Evolutionary conservation across 2,888 invertebrate species (phyloP).

Genomic region (Meta bourneti): DNA sequence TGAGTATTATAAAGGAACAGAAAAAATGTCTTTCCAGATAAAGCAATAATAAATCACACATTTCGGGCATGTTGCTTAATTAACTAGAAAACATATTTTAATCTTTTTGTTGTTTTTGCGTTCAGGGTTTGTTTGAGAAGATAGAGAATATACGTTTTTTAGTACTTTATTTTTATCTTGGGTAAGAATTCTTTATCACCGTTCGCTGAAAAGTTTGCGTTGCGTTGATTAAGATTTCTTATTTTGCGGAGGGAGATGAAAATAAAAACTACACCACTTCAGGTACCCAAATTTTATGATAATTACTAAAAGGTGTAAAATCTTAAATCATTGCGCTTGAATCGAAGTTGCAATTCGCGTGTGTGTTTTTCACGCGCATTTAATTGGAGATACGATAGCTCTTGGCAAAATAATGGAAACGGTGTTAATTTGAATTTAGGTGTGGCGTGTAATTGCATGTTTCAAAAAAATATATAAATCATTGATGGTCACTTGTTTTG

Average conservation of each 20-base stretch:
- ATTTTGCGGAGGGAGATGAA: background rate
- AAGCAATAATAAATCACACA: conserved; percentile 61
- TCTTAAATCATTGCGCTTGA: conserved; percentile 18
- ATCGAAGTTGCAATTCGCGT: background rate
- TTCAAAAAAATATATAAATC: too few relatives aligned
- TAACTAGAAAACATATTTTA: conserved; percentile 48
- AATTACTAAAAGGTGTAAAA: conserved; percentile 5
- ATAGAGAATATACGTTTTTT: conserved; percentile 7
- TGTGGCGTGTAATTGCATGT: too few relatives aligned
- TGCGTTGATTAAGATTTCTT: conserved; percentile 42
- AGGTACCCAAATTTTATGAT: background rate
- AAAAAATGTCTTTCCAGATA: conserved; percentile 42
- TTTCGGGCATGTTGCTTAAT: conserved; percentile 56
- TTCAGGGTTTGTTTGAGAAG: conserved; percentile 39
- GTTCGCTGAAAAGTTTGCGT: background rate
- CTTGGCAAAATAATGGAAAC: too few relatives aligned
- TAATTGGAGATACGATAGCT: too few relatives aligned
- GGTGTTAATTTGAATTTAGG: too few relatives aligned
- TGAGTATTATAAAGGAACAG: background rate
- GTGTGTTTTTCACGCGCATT: background rate
- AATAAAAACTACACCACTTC: background rate
- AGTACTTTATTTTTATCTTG: conserved; percentile 14
- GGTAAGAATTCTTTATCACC: background rate
- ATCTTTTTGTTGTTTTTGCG: conserved; percentile 23
- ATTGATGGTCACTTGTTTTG: too few relatives aligned